Base-by-base conservation (phyloP, 2,113 vertebrate genomes). In the Zapornia atra region DNA sequence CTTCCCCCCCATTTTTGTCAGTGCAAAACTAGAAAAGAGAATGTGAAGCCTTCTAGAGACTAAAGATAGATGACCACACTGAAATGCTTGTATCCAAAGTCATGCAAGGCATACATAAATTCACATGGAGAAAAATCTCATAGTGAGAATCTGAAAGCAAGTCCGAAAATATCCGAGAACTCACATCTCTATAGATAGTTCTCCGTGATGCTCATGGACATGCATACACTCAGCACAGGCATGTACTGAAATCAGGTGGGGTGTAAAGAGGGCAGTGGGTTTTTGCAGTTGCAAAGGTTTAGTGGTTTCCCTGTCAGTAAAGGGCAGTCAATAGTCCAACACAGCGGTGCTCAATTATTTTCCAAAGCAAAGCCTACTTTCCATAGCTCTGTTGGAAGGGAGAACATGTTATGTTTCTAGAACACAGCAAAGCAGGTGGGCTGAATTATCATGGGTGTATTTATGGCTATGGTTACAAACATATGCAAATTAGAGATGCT, bases 391-490 rank as follows among this genome's bases (percentile, higher is more conserved):
- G 82, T 36, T 57, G 40, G 34, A 69, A 78, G 26, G 29, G 34
- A 69, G 51, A 86, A 60, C 11, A 54, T 77, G 57, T 86, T 66
- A 81, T 61, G 56, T 33, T 88, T 92, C 82, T 63, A 40, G 54
- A 93, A 70, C 36, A 72, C 2, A 88, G 72, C 63, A 70, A 92
- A 83, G 40, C 64, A 90, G 88, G 91, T 88, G 88, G 95, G 68
- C 77, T 92, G 94, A 90, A 90, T 93, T 93, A 83, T 90, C 86
- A 36, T 86, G 76, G 28, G 20, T 81, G 22, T 97, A 95, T 95
- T 96, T 97, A 92, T 92, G 83, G 72, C 54, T 86, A 24, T 34
- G 71, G 54, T 90, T 95, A 80, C 75, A 90, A 97, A 94, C 76
- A 81, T 65, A 93, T 78, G 88, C 46, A 92, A 83, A 92, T 78